Evolutionary conservation across 1,140 invertebrate genomes (phyloP).

Genomic region (Asobara japonica): DNA sequence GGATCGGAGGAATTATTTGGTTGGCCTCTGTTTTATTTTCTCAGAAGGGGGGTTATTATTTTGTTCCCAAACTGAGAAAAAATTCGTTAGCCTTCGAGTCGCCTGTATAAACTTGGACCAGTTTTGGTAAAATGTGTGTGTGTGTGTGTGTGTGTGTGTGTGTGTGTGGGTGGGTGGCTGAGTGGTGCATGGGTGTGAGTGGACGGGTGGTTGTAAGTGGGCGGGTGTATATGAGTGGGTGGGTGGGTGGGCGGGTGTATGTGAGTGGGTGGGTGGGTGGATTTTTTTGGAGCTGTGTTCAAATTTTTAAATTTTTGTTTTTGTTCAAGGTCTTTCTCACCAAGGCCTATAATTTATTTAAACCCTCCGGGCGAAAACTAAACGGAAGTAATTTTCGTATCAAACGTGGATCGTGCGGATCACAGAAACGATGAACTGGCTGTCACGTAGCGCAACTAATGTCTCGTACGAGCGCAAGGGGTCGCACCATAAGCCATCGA

Average conservation of each 20-base stretch:
- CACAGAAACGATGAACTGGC: not conserved
- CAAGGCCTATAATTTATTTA: not conserved
- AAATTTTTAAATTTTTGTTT: not conserved
- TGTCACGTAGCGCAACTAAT: not conserved
- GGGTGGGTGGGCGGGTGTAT: too few species aligned
- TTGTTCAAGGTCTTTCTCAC: not conserved
- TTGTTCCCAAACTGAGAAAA: not conserved
- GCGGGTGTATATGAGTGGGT: too few species aligned
- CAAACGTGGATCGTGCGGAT: not conserved
- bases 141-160: too few species aligned
- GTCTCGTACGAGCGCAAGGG: not conserved
- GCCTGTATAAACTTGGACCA: too few species aligned
- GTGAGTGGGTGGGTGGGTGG: too few species aligned
- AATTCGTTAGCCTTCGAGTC: too few species aligned
- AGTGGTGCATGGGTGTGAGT: too few species aligned
- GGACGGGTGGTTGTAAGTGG: too few species aligned
- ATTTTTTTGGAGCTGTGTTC: too few species aligned
- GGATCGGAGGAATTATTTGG: not conserved
- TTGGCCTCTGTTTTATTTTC: not conserved
- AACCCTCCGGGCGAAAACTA: not conserved
- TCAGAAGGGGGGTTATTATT: not conserved
- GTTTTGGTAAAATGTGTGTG: too few species aligned
- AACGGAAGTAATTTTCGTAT: slow-evolving; percentile 10
- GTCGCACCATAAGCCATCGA: not conserved
- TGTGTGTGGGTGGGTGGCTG: too few species aligned